Conservation (phyloP, 2,113 vertebrate species). For the Stegostoma tigrinum region DNA sequence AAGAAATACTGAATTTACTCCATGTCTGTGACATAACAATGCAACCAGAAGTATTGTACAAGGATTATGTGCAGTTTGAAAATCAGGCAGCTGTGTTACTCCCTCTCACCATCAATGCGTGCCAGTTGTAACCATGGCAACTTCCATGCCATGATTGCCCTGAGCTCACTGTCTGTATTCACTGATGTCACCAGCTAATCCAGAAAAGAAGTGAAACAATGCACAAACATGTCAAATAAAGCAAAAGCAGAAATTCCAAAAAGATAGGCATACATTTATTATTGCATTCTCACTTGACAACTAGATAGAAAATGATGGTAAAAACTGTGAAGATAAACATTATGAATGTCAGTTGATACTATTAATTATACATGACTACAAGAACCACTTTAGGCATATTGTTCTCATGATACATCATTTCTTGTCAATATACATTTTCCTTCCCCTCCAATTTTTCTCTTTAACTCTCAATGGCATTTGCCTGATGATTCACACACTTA, state of each 20-base stretch:
- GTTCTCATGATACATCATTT: not conserved
- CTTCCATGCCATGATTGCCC: not conserved
- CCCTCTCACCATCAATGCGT: not conserved
- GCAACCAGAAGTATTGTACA: constrained; percentile 6
- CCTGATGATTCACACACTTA: not conserved
- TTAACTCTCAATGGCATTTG: not conserved
- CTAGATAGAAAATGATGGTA: constrained; percentile 1
- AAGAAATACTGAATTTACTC: not conserved
- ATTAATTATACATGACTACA: not conserved
- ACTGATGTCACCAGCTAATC: not conserved
- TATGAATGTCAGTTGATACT: not conserved
- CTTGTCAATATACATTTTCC: constrained; percentile 3
- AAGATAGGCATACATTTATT: not conserved
- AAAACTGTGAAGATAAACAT: not conserved
- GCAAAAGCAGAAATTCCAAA: not conserved
- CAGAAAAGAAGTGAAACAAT: constrained; percentile 18
- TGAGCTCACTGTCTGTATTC: constrained; percentile 1
- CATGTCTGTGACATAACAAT: not conserved
- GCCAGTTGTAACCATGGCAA: constrained; percentile 11
- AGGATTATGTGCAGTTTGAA: not conserved
- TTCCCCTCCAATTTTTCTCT: not conserved
- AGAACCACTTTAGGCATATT: not conserved
- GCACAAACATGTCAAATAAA: constrained; percentile 10
- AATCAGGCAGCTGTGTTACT: not conserved
- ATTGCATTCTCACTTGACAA: not conserved